Evolutionary conservation across 92 coral and sea anemone genomes (phyloP).

Genomic region (Porites rus): DNA sequence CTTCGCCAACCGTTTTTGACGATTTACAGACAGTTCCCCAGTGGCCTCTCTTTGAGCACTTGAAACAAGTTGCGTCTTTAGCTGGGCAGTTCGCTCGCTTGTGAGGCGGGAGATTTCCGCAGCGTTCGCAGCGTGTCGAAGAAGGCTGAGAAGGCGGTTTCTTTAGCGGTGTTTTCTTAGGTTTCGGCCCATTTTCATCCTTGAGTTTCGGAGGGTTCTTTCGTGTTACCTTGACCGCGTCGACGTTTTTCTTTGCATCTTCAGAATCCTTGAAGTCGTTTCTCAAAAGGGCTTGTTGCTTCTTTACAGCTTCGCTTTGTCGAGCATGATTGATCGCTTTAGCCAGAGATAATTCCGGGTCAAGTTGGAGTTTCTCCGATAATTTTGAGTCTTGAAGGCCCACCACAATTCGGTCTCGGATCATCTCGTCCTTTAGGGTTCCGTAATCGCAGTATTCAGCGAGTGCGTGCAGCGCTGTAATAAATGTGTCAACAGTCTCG

Average conservation of each 20-base stretch:
- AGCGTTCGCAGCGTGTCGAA: slow-evolving; percentile 4
- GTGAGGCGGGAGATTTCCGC: slow-evolving; percentile 38
- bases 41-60: slow-evolving; percentile 65
- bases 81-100: slow-evolving; percentile 57
- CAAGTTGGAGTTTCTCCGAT: slow-evolving; percentile 61
- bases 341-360: slow-evolving; percentile 46
- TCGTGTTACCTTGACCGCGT: slow-evolving; percentile 31
- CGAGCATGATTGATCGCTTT: slow-evolving; percentile 56
- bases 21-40: slow-evolving; percentile 15
- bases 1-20: no score
- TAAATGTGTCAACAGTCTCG: slow-evolving; percentile 32
- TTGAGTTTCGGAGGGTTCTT: background rate
- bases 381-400: slow-evolving; percentile 65
- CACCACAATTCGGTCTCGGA: slow-evolving; percentile 65
- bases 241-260: slow-evolving; percentile 11
- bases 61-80: slow-evolving; percentile 38
- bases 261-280: slow-evolving; percentile 37
- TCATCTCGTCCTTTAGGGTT: slow-evolving; percentile 44
- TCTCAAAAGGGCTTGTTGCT: slow-evolving; percentile 49
- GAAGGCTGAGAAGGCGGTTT: no score
- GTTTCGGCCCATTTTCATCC: background rate
- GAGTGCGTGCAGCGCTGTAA: slow-evolving; percentile 1
- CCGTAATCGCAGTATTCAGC: slow-evolving; percentile 35
- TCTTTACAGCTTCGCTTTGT: slow-evolving; percentile 50
- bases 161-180: background rate